These are phyloP conservation scores for Copidosoma floridanum DNA, from an alignment of 1,140 invertebrate species.

Conservation along the genomic window DNA sequence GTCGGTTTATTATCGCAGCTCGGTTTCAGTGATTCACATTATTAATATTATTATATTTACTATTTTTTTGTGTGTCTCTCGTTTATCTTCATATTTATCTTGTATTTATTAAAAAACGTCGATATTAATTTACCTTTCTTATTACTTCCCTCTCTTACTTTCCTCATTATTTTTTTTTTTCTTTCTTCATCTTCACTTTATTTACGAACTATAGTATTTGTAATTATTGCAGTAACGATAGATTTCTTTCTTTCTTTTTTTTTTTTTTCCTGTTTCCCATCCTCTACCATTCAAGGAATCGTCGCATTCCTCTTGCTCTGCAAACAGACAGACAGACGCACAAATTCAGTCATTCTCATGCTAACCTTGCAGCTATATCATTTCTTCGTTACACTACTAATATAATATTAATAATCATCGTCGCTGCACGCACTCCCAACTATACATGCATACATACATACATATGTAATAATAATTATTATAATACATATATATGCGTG, in stretches of 20 bases:
- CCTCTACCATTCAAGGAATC: slow-evolving; percentile 1
- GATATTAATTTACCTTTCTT: background rate
- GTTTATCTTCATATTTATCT: background rate
- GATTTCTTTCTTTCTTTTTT: slow-evolving; percentile 22
- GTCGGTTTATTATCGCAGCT: slow-evolving; percentile 26
- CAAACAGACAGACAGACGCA: no score
- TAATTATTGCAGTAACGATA: slow-evolving; percentile 31
- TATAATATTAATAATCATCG: no score
- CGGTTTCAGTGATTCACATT: slow-evolving; percentile 20
- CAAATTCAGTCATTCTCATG: no score
- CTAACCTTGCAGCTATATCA: no score
- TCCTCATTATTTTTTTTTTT: no score
- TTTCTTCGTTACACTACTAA: no score
- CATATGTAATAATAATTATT: slow-evolving; percentile 25
- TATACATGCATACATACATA: slow-evolving; percentile 9
- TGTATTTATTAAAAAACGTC: background rate
- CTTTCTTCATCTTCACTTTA: background rate
- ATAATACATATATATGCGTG: background rate
- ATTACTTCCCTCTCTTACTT: background rate
- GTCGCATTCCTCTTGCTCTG: background rate
- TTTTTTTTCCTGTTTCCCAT: background rate
- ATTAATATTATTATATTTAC: no score
- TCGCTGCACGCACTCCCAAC: no score
- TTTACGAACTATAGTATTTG: slow-evolving; percentile 29
- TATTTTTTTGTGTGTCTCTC: background rate